Evolutionary conservation across 2,113 vertebrate species (phyloP), one percentile per base, ranked within the genome.

Genomic region (Canis aureus): DNA sequence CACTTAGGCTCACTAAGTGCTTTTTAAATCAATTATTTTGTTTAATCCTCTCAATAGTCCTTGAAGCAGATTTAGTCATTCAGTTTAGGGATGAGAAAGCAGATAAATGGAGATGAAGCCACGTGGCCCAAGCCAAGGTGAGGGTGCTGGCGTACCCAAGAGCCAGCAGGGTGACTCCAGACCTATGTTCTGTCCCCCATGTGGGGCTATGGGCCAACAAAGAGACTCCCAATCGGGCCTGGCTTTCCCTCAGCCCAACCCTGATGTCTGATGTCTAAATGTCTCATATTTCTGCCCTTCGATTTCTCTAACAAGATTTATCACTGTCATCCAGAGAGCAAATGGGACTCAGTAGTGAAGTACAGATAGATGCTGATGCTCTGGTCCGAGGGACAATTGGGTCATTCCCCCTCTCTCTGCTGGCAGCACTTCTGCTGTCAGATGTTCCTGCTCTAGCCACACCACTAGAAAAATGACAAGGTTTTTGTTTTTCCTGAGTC

Each of bases 61-160:
- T 96, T 82, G 88, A 91, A 82, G 49, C 49, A 25, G 57, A 93
- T 62, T 87, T 92, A 81, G 64, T 93, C 84, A 25, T 23, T 85
- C 66, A 29, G 12, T 62, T 85, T 69, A 74, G 51, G 91, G 85
- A 79, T 69, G 92, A 91, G 69, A 94, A 85, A 29, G 22, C 23
- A 84, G 57, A 93, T 38, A 69, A 76, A 71, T 79, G 10, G 27
- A 57, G 57, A 91, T 9, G 62, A 91, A 29, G 32, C 69, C 5
- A n/a, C 3, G 3, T 0, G 4, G 20, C 13, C 59, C 19, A 29
- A 51, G 16, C 85, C 82, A 38, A 82, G 69, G 38, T 32, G 35
- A 49, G 60, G 17, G 20, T 5, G 0, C 27, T 55, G 62, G 19
- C 0, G 0, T 7, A 0, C 0, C 32, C 15, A 32, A 66, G 20